A percentile compares a stretch with the other conserved stretches of the same genome.
These are phyloP conservation scores for Notocelia uddmanniana DNA, from an alignment of 2,888 invertebrate species.

Conservation along the genomic window DNA sequence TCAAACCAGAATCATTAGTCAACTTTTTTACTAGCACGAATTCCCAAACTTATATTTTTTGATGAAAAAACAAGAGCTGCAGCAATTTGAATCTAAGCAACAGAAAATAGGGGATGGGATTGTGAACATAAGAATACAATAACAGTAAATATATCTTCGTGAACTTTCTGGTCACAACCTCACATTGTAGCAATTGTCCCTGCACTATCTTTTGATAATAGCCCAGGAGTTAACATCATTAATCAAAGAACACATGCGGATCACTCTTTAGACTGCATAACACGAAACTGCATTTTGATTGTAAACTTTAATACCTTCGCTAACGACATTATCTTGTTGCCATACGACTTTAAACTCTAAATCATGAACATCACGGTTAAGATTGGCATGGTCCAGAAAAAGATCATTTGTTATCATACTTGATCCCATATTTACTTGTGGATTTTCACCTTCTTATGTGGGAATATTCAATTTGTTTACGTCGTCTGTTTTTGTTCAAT, in stretches of 20 bases:
- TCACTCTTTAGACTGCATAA: constrained; percentile 74
- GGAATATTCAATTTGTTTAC: constrained; percentile 84
- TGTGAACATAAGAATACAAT: background rate
- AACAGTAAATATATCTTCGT: constrained; percentile 49
- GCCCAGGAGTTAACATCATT: constrained; percentile 77
- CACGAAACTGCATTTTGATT: constrained; percentile 78
- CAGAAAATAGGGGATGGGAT: constrained; percentile 47
- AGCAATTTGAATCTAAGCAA: constrained; percentile 56
- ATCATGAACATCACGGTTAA: constrained; percentile 51
- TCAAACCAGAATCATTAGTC: constrained; percentile 85
- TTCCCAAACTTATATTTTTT: constrained; percentile 25
- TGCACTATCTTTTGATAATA: constrained; percentile 73
- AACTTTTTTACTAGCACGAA: constrained; percentile 72
- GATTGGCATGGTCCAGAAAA: constrained; percentile 51
- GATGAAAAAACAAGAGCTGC: background rate
- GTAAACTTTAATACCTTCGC: constrained; percentile 69
- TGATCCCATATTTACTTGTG: constrained; percentile 79
- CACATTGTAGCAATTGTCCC: constrained; percentile 73
- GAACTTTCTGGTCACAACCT: constrained; percentile 66
- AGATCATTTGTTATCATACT: constrained; percentile 74
- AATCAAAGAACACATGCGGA: constrained; percentile 80
- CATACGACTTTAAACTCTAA: constrained; percentile 55
- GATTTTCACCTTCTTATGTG: constrained; percentile 84
- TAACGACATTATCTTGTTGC: constrained; percentile 62
- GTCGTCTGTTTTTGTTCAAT: constrained; percentile 83